phyloP scores from a whole-genome alignment of 2,888 invertebrate genomes.

The Cephus sareptanus region DNA sequence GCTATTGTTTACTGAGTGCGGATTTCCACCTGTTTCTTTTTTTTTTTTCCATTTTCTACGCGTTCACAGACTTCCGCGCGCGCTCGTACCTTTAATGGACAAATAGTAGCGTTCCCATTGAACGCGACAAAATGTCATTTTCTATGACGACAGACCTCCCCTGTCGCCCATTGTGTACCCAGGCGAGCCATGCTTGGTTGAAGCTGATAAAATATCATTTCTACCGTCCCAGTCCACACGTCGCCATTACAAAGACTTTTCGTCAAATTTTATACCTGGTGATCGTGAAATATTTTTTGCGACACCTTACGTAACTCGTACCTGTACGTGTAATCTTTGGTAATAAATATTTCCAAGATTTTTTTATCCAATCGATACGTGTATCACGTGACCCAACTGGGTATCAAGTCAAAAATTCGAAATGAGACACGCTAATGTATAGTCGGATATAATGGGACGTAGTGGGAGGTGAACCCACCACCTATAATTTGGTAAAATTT shows the following conservation, averaged over 20 bases:
- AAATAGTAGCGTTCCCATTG: background rate
- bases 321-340: background rate
- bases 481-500: background rate
- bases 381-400: background rate
- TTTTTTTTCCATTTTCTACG: background rate
- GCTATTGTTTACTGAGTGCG: background rate
- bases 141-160: background rate
- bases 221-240: background rate
- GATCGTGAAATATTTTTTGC: background rate
- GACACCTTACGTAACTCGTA: background rate
- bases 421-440: background rate
- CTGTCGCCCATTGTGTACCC: background rate
- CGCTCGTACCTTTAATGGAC: background rate
- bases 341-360: background rate
- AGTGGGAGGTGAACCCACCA: background rate
- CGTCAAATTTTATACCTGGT: background rate
- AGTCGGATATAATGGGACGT: background rate
- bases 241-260: background rate
- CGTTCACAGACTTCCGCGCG: background rate
- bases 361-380: no score
- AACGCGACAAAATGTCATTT: background rate
- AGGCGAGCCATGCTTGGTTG: background rate
- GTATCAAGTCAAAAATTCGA: background rate
- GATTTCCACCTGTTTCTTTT: background rate
- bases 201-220: background rate